Evolutionary conservation across 2,797 vertebrate genomes (phyloP), one percentile per base, ranked within the genome.

Genomic region (Anabas testudineus): DNA sequence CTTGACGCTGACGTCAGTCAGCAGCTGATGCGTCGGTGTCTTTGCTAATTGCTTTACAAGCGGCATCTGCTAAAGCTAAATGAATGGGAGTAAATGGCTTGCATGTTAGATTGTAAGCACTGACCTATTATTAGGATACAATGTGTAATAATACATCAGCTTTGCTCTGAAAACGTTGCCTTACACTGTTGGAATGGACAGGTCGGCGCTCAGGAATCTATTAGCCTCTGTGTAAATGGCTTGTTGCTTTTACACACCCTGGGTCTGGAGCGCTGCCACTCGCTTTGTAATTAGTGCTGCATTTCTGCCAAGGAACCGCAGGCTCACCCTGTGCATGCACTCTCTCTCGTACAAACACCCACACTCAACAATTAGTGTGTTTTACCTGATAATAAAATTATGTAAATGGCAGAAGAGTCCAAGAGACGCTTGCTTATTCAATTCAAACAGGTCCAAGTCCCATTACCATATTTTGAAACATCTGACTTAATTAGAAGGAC

Each of bases 331-430:
- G 71, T 49, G 65, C 67, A 59, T 41, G 45, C 82, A 56, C 78
- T 79, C 56, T 79, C 56, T 39, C 89, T 94, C 96, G 95, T 86
- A 94, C 95, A 97, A 84, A 89, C 83, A 84, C 68, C 46, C 82
- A 73, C 79, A 70, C 83, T 74, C 76, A 95, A 97, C 97, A 99
- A 98, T 99, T 99, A 99, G 97, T 90, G 95, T 95, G 95, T 95
- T 97, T 96, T 96, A 97, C 95, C 95, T 96, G 95, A 96, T 98
- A 97, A 98, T 97, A 96, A 97, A 98, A 99, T 99, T 98, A 99
- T 97, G 96, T 94, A 97, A 97, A 98, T 97, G 95, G 76, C 15
- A 30, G 39, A 47, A 69, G 74, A 85, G 88, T 88, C 87, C 81
- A 59, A 91, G 93, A 94, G 95, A 95, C 91, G 95, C 96, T 97